phyloP scores from a whole-genome alignment of 2,797 vertebrate genomes.

The Lutra lutra region DNA sequence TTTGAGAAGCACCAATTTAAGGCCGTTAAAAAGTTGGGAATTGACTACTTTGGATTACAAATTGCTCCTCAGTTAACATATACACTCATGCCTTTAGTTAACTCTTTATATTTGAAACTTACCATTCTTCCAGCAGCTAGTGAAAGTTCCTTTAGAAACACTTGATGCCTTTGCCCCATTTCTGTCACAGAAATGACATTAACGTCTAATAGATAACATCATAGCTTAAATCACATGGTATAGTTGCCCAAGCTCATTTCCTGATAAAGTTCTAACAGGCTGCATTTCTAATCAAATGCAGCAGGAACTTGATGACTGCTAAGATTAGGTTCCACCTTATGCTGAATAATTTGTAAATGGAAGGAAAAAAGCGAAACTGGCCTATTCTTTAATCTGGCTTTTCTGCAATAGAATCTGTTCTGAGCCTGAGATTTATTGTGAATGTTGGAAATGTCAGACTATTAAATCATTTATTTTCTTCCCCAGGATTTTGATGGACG shows the following conservation, averaged over 20 bases:
- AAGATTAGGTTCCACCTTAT: neutral
- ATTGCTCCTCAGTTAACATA: neutral
- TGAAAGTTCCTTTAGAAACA: conserved; percentile 14
- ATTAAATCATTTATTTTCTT: conserved; percentile 60
- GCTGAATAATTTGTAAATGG: conserved; percentile 23
- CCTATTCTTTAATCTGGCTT: neutral
- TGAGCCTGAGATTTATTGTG: neutral
- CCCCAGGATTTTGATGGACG: conserved; percentile 91
- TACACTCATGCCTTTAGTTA: neutral
- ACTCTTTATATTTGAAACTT: neutral
- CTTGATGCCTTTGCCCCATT: neutral
- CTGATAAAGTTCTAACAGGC: neutral
- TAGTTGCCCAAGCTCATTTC: neutral
- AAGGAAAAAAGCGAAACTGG: neutral
- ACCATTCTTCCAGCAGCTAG: neutral
- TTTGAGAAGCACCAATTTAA: neutral
- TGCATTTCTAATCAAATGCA: neutral
- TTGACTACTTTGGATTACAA: neutral
- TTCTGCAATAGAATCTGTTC: neutral
- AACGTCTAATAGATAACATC: neutral
- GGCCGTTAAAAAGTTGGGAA: conserved; percentile 20
- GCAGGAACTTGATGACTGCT: neutral
- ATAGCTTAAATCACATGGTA: neutral
- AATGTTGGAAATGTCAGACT: conserved; percentile 38
- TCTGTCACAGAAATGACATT: conserved; percentile 36